A percentile compares a stretch with the other conserved stretches of the same genome.
Conservation (phyloP, 2,888 invertebrate genomes). For the Sussaba pulchella region DNA sequence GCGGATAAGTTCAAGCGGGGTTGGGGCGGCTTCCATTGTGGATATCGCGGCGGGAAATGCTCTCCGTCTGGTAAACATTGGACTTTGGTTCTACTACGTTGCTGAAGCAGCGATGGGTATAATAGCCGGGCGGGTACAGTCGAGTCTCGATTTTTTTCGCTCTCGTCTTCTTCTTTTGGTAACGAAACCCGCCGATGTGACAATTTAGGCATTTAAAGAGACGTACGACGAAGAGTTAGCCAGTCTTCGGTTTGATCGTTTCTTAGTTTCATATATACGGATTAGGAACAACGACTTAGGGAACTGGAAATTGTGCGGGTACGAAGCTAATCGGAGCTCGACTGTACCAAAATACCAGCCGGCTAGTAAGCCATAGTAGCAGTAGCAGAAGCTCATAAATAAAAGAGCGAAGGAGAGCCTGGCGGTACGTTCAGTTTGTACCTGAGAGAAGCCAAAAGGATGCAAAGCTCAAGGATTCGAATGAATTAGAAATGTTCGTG, state of each 20-base stretch:
- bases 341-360: too few relatives aligned
- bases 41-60: conserved; percentile 35
- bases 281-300: too few relatives aligned
- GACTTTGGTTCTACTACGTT: conserved; percentile 41
- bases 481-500: conserved; percentile 58
- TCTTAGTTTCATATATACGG: too few relatives aligned
- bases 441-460: conserved; percentile 21
- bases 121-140: conserved; percentile 15
- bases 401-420: background rate
- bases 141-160: too few relatives aligned
- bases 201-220: too few relatives aligned
- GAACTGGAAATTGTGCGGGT: too few relatives aligned
- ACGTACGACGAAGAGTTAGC: too few relatives aligned
- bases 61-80: conserved; percentile 55
- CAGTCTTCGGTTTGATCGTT: too few relatives aligned
- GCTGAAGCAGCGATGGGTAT: background rate
- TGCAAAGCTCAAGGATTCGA: conserved; percentile 24
- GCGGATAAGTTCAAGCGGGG: conserved; percentile 20
- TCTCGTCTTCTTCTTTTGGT: too few relatives aligned
- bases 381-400: background rate
- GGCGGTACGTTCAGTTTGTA: background rate
- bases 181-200: too few relatives aligned
- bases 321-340: too few relatives aligned
- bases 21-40: background rate
- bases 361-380: background rate